These are phyloP conservation scores for Drosophila melanogaster DNA, from an alignment of 1,140 invertebrate species.

Conservation along the genomic window DNA sequence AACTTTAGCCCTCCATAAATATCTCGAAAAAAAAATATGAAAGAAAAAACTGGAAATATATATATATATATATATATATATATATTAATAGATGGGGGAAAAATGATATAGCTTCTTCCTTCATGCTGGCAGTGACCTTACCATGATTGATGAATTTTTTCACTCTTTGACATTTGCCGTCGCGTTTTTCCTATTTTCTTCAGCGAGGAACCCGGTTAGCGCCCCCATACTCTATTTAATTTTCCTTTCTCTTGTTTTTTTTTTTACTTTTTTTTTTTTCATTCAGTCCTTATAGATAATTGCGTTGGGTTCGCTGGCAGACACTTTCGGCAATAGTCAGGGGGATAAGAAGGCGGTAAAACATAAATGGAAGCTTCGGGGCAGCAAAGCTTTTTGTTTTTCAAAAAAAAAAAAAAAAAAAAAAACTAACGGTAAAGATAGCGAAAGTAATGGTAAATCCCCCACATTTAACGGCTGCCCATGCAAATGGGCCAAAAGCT, in stretches of 20 bases:
- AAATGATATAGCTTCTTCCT: slow-evolving; percentile 43
- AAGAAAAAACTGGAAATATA: background rate
- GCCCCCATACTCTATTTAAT: background rate
- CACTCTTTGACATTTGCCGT: slow-evolving; percentile 79
- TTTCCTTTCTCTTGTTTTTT: background rate
- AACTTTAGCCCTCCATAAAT: slow-evolving; percentile 46
- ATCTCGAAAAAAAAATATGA: slow-evolving; percentile 14
- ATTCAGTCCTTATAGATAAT: slow-evolving; percentile 57
- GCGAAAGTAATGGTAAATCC: slow-evolving; percentile 6
- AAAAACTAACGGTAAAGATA: slow-evolving; percentile 12
- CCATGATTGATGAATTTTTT: slow-evolving; percentile 80
- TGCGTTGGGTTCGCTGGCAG: slow-evolving; percentile 42
- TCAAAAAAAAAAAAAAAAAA: too few relatives aligned
- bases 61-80: slow-evolving; percentile 1
- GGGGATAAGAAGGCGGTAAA: slow-evolving; percentile 18
- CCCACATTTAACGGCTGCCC: background rate
- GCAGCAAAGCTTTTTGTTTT: slow-evolving; percentile 14
- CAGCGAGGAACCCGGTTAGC: background rate
- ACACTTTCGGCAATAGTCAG: slow-evolving; percentile 37
- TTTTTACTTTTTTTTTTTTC: slow-evolving; percentile 5
- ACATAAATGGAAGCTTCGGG: slow-evolving; percentile 37
- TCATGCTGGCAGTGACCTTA: slow-evolving; percentile 70
- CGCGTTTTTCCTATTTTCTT: slow-evolving; percentile 52
- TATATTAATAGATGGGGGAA: slow-evolving; percentile 18
- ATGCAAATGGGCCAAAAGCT: slow-evolving; percentile 25